Conservation (phyloP, 2,113 vertebrate species). For the Phaethornis superciliosus region DNA sequence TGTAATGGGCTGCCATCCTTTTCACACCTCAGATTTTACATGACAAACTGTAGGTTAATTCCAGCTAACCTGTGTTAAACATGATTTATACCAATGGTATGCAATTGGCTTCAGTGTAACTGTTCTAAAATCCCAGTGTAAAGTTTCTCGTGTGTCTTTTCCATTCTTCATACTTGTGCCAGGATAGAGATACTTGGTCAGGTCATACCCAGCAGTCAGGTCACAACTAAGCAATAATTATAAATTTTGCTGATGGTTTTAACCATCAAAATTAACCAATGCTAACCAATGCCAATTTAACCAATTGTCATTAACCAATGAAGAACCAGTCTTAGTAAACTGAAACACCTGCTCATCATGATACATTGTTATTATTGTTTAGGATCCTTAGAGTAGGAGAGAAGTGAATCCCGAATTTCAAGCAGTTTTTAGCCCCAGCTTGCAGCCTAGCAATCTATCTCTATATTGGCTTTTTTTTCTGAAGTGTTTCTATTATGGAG, state of each 20-base stretch:
- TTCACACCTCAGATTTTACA: not conserved
- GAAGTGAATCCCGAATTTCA: not conserved
- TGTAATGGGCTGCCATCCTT: not conserved
- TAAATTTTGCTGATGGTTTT: not conserved
- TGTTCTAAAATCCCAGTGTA: not conserved
- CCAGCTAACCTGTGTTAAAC: not conserved
- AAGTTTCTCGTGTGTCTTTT: not conserved
- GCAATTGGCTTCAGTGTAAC: not conserved
- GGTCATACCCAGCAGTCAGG: not conserved
- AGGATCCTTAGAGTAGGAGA: not conserved
- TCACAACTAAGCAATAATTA: not conserved
- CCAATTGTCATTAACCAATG: not conserved
- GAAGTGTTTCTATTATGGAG: not conserved
- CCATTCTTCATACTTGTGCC: fast-evolving
- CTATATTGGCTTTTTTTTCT: fast-evolving
- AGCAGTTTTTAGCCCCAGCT: not conserved
- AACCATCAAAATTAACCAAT: not conserved
- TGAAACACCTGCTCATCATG: not conserved
- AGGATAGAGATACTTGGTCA: not conserved
- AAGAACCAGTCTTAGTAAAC: not conserved
- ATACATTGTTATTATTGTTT: not conserved
- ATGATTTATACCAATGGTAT: not conserved
- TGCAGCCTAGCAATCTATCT: not conserved
- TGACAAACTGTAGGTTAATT: not conserved
- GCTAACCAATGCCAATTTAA: no score